A percentile compares a stretch with the other conserved stretches of the same genome.
Conservation (phyloP, 2,888 invertebrate species). For the Trichacis sp. region DNA sequence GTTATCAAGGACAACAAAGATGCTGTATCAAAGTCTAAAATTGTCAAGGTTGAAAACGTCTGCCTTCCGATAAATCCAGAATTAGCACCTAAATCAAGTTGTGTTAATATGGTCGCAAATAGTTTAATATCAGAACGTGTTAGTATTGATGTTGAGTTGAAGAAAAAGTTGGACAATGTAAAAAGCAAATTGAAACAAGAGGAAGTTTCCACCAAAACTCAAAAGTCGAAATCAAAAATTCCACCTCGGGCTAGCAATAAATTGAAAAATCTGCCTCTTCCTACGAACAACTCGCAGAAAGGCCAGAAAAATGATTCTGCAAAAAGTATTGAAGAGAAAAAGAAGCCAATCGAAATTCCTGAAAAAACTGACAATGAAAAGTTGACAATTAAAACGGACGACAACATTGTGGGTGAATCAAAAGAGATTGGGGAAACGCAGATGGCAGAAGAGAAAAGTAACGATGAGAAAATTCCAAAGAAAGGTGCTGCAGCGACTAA, state of each 20-base stretch:
- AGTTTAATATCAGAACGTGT: too few relatives aligned
- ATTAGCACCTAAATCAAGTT: constrained; percentile 29
- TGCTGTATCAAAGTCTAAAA: constrained; percentile 33
- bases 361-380: not conserved
- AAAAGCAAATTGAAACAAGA: too few relatives aligned
- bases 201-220: too few relatives aligned
- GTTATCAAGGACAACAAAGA: not conserved
- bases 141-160: too few relatives aligned
- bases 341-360: not conserved
- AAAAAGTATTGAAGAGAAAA: not conserved
- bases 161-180: too few relatives aligned
- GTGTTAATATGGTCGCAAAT: too few relatives aligned
- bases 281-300: too few relatives aligned
- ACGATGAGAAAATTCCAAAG: not conserved
- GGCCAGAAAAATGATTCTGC: constrained; percentile 27
- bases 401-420: not conserved
- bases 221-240: too few relatives aligned
- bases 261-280: too few relatives aligned
- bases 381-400: not conserved
- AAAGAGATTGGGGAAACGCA: not conserved
- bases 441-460: not conserved
- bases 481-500: not conserved
- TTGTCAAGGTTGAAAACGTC: constrained; percentile 43
- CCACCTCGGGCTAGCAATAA: too few relatives aligned
- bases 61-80: constrained; percentile 22